These are phyloP conservation scores for Aphaenogaster rudis DNA, from an alignment of 1,140 invertebrate genomes.

Conservation along the genomic window DNA sequence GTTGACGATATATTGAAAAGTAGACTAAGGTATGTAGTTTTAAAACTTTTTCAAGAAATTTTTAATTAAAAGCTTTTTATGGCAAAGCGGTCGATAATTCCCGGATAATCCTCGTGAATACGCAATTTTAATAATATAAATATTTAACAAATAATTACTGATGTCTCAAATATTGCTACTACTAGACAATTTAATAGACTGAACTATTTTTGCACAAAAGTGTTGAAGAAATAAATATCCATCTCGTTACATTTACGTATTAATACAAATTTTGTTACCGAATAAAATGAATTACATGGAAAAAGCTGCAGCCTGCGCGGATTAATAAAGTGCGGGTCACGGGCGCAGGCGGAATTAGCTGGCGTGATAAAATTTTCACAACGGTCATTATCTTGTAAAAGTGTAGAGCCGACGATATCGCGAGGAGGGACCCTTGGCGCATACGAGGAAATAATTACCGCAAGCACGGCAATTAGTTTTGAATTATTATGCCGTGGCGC, in stretches of 20 bases:
- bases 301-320: not conserved
- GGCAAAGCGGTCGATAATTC: no score
- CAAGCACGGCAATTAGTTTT: slow-evolving; percentile 65
- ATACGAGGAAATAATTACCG: slow-evolving; percentile 61
- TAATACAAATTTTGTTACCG: slow-evolving; percentile 17
- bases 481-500: slow-evolving; percentile 66
- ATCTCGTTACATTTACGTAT: not conserved
- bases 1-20: no score
- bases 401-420: slow-evolving; percentile 33
- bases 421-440: slow-evolving; percentile 26
- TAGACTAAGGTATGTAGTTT: no score
- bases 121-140: no score
- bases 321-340: slow-evolving; percentile 41
- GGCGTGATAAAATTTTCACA: slow-evolving; percentile 64
- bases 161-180: no score
- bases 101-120: no score
- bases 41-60: no score
- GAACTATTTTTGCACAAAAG: not conserved
- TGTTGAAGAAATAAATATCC: not conserved
- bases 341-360: slow-evolving; percentile 37
- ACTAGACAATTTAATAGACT: no score
- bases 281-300: slow-evolving; percentile 19
- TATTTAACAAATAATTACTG: no score
- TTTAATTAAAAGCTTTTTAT: no score
- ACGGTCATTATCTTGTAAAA: slow-evolving; percentile 65